A percentile compares a stretch with the other conserved stretches of the same genome.
These are phyloP conservation scores for Spinibarbus caldwelli DNA, from an alignment of 2,797 vertebrate genomes.

Conservation along the genomic window DNA sequence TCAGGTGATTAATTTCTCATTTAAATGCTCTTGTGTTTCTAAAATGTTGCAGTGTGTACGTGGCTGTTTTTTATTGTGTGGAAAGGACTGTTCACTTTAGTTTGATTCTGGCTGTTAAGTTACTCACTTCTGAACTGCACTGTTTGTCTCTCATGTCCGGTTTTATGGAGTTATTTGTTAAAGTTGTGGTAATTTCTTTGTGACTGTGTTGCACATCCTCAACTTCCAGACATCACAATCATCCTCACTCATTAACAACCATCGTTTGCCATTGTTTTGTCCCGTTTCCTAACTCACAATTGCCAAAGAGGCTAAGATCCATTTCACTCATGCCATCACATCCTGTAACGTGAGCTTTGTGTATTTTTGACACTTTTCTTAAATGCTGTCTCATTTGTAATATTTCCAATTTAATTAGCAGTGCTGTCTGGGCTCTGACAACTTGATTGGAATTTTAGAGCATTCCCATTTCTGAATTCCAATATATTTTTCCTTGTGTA, in stretches of 20 bases:
- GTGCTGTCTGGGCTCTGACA: slow-evolving; percentile 34
- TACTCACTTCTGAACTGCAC: slow-evolving; percentile 27
- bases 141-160: slow-evolving; percentile 41
- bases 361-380: slow-evolving; percentile 45
- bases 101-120: slow-evolving; percentile 37
- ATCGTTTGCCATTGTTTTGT: slow-evolving; percentile 51
- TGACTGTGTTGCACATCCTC: slow-evolving; percentile 50
- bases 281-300: slow-evolving; percentile 11
- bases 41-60: slow-evolving; percentile 19
- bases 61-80: slow-evolving; percentile 14
- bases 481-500: slow-evolving; percentile 82
- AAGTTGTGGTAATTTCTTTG: slow-evolving; percentile 43
- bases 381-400: slow-evolving; percentile 17
- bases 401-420: slow-evolving; percentile 34
- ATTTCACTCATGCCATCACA: slow-evolving; percentile 33
- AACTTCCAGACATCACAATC: slow-evolving; percentile 17
- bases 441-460: slow-evolving; percentile 73
- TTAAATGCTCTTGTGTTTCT: background rate
- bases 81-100: slow-evolving; percentile 8
- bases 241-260: slow-evolving; percentile 15
- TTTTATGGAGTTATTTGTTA: slow-evolving; percentile 36
- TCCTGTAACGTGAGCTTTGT: slow-evolving; percentile 42
- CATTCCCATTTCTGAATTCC: slow-evolving; percentile 76
- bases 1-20: background rate
- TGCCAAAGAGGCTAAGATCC: slow-evolving; percentile 35